Percentiles rank a stretch among this genome's conserved stretches.
These are phyloP conservation scores for Elmis aenea DNA, from an alignment of 2,888 invertebrate species.

Conservation along the genomic window DNA sequence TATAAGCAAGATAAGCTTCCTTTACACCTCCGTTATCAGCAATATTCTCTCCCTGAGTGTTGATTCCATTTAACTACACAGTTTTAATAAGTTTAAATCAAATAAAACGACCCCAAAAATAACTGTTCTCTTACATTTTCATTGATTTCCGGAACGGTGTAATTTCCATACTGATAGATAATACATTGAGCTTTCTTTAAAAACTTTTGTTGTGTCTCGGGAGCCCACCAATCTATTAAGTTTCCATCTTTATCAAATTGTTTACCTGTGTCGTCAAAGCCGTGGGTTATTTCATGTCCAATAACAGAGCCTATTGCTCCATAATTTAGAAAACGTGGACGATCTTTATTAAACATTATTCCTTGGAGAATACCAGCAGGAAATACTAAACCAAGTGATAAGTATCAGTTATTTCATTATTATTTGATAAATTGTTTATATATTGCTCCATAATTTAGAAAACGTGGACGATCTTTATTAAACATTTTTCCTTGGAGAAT, in stretches of 20 bases:
- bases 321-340: conserved; percentile 82
- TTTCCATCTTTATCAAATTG: conserved; percentile 13
- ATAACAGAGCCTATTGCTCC: conserved; percentile 81
- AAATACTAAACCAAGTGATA: conserved; percentile 72
- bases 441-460: conserved; percentile 83
- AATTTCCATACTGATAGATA: conserved; percentile 84
- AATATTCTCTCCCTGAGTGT: conserved; percentile 91
- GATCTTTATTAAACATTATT: conserved; percentile 74
- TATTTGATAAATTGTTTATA: neutral
- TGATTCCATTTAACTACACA: conserved; percentile 77
- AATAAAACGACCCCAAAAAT: neutral
- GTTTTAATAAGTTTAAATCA: neutral
- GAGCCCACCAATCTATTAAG: conserved; percentile 53
- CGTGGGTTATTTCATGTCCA: conserved; percentile 82
- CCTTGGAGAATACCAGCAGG: conserved; percentile 86
- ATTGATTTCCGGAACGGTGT: conserved; percentile 63
- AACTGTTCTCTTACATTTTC: conserved; percentile 55
- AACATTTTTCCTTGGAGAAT: conserved; percentile 84
- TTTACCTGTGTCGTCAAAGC: conserved; percentile 54
- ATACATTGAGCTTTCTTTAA: conserved; percentile 77
- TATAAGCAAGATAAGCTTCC: conserved; percentile 81
- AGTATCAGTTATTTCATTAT: neutral
- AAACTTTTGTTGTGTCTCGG: conserved; percentile 80
- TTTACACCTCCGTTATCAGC: conserved; percentile 94
- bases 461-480: conserved; percentile 73